Evolutionary conservation across 1,140 invertebrate genomes (phyloP), one percentile per base, ranked within the genome.

Genomic region (Atta colombica): DNA sequence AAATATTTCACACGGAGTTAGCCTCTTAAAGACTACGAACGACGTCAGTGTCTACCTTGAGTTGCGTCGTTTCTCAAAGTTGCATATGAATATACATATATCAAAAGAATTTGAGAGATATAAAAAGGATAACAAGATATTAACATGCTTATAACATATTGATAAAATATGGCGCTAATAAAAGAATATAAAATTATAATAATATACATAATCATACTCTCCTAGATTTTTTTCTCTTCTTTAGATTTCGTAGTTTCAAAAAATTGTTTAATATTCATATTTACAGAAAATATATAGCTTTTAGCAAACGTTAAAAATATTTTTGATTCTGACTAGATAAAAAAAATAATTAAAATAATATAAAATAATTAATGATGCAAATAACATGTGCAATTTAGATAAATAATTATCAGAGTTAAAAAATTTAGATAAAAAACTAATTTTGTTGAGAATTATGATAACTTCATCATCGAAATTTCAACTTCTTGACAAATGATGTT

Each of bases 401-500:
- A 14, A 55, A 6, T 14, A 8, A 31, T 39, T 60, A 6, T 14
- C 14, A 39, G 1, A 25, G 18, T 75, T 63, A 31, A 68, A 68
- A 80, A 69, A 68, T 21, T 68, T 18, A 35, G 7, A 53, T 35
- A 53, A 35, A 80, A 51, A 80, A 69, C 2, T 25, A 53, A 31
- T 49, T 80, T 69, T 16, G 63, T n/a, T 21, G 49, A 18, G 5
- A 61, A 18, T 6, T 65, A 31, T n/a, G 21, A 49, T n/a, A 39
- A 14, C 21, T 25, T 45, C 6, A 8, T 55, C 45, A 25, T 55
- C 16, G 10, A 55, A 63, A 58, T 18, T 66, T 55, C 21, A 12
- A 68, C 7, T 68, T 0, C 31, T 39, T 68, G 12, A 69, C 2
- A 69, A 69, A 58, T 81, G 8, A 25, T 7, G 21, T 69, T 71